Base-by-base conservation (phyloP, 2,888 invertebrate species). In the Sclerodermus sp. region DNA sequence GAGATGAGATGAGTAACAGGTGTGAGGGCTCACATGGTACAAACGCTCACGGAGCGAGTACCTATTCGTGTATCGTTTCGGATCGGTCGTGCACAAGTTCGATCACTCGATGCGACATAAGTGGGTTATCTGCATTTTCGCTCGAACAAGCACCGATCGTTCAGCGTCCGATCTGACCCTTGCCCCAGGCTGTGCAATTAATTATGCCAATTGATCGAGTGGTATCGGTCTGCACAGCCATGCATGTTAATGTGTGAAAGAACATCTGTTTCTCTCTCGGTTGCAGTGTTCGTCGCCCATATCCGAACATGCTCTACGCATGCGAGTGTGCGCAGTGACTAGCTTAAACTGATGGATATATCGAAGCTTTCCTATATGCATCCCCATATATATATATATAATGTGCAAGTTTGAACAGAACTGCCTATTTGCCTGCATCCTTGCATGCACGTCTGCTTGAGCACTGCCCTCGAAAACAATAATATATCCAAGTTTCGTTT, bases 171-270 rank as follows among this genome's bases (percentile, higher is more conserved):
- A 47, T 16, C 44, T 39, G 47, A 51, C 51, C 53, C 53, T 49
- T 43, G 46, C 32, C 31, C 50, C 23, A 36, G 41, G 43, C 46
- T 46, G 50, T 45, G 59, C 62, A 64, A 70, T 70, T 70, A 70
- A 70, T 70, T 70, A 70, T 70, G 64, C 65, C 69, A 68, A 70
- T 66, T 67, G 68, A 68, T 62, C 66, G 64, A 68, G 62, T 54
- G 57, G 58, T 58, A 66, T 65, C 60, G 63, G 52, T 42, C 53
- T 53, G 59, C 53, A 62, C 53, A 55, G 55, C 48, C 64, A 58
- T 64, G 64, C 62, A 68, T 68, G 68, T 60, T 64, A 66, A 67
- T 66, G 68, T 58, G 66, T 57, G 67, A 67, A 64, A 60, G 58
- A 56, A 67, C 67, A 67, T 64, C 64, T 68, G 67, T 62, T 68